These are phyloP conservation scores for Danionella dracula DNA, from an alignment of 2,797 vertebrate genomes.

Conservation along the genomic window DNA sequence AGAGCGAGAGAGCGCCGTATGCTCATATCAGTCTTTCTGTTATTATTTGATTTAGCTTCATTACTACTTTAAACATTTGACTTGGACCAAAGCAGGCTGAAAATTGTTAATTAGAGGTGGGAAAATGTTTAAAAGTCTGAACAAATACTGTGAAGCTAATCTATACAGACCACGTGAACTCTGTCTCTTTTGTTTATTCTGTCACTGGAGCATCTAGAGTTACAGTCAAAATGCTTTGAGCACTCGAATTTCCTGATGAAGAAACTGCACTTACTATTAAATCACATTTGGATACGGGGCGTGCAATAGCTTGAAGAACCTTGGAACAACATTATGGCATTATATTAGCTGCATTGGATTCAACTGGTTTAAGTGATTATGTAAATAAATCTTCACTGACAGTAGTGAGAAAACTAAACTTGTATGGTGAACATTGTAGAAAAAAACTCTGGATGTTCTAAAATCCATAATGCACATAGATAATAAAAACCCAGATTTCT, in stretches of 20 bases:
- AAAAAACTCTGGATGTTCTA: too few relatives aligned
- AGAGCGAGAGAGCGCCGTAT: background rate
- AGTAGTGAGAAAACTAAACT: too few relatives aligned
- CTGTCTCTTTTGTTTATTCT: background rate
- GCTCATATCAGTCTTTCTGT: conserved; percentile 34
- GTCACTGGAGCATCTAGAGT: conserved; percentile 1
- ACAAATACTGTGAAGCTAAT: conserved; percentile 28
- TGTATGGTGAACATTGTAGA: too few relatives aligned
- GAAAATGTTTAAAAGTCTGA: conserved; percentile 27
- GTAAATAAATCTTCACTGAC: too few relatives aligned
- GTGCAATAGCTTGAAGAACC: background rate
- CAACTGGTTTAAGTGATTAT: too few relatives aligned
- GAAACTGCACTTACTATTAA: background rate
- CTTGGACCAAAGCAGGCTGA: conserved; percentile 57
- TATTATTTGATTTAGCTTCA: conserved; percentile 63
- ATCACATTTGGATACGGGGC: background rate
- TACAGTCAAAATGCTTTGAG: background rate
- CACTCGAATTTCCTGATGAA: background rate
- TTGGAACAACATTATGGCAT: too few relatives aligned
- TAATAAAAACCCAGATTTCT: too few relatives aligned
- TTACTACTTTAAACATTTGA: conserved; percentile 64
- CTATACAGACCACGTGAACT: conserved; percentile 23
- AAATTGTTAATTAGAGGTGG: conserved; percentile 49
- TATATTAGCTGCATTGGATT: too few relatives aligned
- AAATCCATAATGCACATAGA: too few relatives aligned